Evolutionary conservation across 2,113 vertebrate genomes (phyloP), one percentile per base, ranked within the genome.

Genomic region (Clinocottus analis): DNA sequence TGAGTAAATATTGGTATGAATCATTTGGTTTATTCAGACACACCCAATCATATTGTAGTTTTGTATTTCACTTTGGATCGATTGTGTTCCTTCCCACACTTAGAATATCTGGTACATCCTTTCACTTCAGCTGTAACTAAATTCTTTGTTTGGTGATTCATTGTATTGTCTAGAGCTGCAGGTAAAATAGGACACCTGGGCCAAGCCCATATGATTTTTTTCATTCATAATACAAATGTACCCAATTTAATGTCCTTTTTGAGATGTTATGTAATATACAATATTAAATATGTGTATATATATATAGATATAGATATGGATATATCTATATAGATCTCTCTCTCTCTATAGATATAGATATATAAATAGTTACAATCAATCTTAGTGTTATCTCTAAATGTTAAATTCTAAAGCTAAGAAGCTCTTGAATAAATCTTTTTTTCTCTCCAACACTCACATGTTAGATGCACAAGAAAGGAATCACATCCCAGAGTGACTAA

Each of bases 401-500:
- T 21, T 41, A 7, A 19, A 12, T 27, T 51, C 19, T 53, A 16
- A 75, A 63, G 43, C 51, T 60, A 12, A 53, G 1, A 66, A 61
- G 39, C 9, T 33, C 21, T 56, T 41, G 55, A 73, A 64, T 55
- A 79, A 70, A 43, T 75, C 63, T 61, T 25, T 27, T 33, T 74
- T 29, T 29, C 27, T 72, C 39, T 75, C n/a, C 2, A 6, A n/a
- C 65, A 65, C 55, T 3, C 77, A 66, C 12, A 33, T 0, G 4
- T 27, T 31, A 83, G 61, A 80, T 80, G 77, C 80, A 85, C 70
- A 59, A 71, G 70, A 63, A 74, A 75, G 23, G 25, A 74, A 61
- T 89, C 72, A 23, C 64, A 39, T 80, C 73, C 71, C 13, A 0
- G 10, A 64, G 62, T 85, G 86, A 89, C 69, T 89, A 86, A 91